These are phyloP conservation scores for Pollenia angustigena DNA, from an alignment of 2,888 invertebrate genomes.

Conservation along the genomic window DNA sequence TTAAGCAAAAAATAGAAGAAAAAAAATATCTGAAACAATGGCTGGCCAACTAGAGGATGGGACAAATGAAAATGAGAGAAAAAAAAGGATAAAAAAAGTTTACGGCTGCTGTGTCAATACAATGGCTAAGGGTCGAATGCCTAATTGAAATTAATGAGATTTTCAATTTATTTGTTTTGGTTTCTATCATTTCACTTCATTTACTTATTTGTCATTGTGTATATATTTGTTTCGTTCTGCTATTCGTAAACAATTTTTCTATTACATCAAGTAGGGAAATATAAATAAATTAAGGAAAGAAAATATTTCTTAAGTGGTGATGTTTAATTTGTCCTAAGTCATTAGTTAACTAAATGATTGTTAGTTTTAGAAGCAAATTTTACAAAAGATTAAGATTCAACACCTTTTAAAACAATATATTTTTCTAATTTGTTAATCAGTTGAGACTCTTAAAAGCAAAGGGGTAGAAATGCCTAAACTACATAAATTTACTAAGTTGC, in stretches of 20 bases:
- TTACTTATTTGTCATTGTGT: slow-evolving; percentile 15
- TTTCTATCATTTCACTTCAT: slow-evolving; percentile 51
- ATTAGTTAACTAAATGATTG: slow-evolving; percentile 8
- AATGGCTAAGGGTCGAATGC: slow-evolving; percentile 66
- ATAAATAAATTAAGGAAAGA: not conserved
- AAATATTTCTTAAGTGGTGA: not conserved
- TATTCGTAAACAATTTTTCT: not conserved
- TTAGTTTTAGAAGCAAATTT: slow-evolving; percentile 2
- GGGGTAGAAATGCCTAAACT: too few relatives aligned
- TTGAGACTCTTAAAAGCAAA: not conserved
- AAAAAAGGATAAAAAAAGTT: slow-evolving; percentile 59
- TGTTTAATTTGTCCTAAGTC: not conserved
- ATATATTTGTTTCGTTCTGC: not conserved
- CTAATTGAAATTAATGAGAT: slow-evolving; percentile 74
- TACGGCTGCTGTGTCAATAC: slow-evolving; percentile 67
- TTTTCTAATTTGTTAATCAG: slow-evolving; percentile 9
- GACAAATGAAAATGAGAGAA: slow-evolving; percentile 1
- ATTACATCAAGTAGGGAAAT: not conserved
- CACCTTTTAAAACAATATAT: not conserved
- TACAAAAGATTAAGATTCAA: not conserved
- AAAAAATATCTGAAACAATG: slow-evolving; percentile 20
- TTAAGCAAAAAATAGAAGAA: not conserved
- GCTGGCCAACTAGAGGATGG: not conserved
- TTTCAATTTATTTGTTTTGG: slow-evolving; percentile 72
- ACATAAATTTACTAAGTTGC: too few relatives aligned